A percentile compares a stretch with the other conserved stretches of the same genome.
Evolutionary conservation across 2,113 vertebrate genomes (phyloP).

Genomic region (Alexandromys fortis): DNA sequence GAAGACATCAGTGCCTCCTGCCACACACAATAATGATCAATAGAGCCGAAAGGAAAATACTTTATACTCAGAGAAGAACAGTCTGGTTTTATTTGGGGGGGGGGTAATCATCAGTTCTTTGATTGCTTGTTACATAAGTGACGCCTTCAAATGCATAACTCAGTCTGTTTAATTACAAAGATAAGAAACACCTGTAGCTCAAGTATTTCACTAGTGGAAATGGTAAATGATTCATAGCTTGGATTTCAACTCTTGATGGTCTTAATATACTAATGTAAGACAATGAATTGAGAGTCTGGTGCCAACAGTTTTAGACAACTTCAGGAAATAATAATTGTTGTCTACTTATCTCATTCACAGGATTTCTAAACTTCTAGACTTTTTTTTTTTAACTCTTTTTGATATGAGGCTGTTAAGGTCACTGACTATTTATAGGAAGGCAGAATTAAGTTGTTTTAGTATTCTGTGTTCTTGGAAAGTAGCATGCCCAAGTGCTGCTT

Average conservation of each 20-base stretch:
- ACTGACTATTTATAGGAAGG: neutral
- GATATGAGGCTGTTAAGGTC: neutral
- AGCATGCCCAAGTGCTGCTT: neutral
- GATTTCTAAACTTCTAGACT: neutral
- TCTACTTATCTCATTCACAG: neutral
- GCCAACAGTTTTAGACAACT: neutral
- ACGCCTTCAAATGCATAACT: neutral
- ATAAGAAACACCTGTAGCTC: neutral
- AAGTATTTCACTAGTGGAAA: neutral
- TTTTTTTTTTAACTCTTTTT: neutral
- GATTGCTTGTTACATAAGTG: neutral
- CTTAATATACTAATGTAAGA: neutral
- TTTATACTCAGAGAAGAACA: slow-evolving; percentile 4
- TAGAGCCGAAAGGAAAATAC: neutral
- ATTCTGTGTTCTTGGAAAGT: neutral
- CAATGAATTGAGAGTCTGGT: neutral
- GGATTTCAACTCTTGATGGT: slow-evolving; percentile 1
- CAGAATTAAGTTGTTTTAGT: neutral
- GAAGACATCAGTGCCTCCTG: slow-evolving; percentile 13
- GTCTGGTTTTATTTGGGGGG: neutral
- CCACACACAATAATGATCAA: neutral
- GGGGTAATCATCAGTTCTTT: neutral
- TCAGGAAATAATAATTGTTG: neutral
- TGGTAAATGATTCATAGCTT: neutral
- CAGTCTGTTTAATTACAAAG: neutral